Evolutionary conservation across 1,140 invertebrate genomes (phyloP), one percentile per base, ranked within the genome.

Genomic region (Calliphora vicina): DNA sequence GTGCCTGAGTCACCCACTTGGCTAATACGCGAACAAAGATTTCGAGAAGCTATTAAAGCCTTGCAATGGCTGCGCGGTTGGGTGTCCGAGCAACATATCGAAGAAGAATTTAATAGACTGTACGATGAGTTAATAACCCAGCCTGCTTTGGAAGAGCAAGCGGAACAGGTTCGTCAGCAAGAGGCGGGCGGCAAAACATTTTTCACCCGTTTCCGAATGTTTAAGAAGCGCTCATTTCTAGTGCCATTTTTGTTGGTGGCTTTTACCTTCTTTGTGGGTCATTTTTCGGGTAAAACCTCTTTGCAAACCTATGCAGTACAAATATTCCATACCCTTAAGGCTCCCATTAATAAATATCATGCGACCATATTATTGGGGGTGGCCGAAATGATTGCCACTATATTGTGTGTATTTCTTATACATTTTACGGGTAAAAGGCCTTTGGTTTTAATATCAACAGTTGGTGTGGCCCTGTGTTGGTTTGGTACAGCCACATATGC

Each of bases 1-100:
- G 93, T 96, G 1, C 96, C 96, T 0, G 96, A 96, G 88, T 95
- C 94, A 84, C 95, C 95, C 3, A 93, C 94, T 84, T 96, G 95
- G 95, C 90, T 96, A 15, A 92, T 93, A 86, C 92, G 91, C 0
- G 93, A 93, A 85, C 93, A 93, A 76, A 92, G 93, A 29, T 85
- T 92, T 27, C 87, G 91, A 5, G 94, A 95, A 26, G 93, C 93
- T 1, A 91, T 91, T 84, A 91, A 92, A 84, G 90, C 94, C 1
- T 88, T 95, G 20, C 91, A 92, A 67, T 95, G 94, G 93, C 86
- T 96, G 0, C 91, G 95, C 45, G 95, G 95, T 6, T 95, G 94
- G 94, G 92, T 92, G 0, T 86, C 88, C 0, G 90, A 93, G 29
- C 86, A 90, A 5, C 89, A 92, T 13, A 92, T 95, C 1, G 91